phyloP scores from a whole-genome alignment of 1,140 invertebrate genomes.

The Drosophila takahashii region DNA sequence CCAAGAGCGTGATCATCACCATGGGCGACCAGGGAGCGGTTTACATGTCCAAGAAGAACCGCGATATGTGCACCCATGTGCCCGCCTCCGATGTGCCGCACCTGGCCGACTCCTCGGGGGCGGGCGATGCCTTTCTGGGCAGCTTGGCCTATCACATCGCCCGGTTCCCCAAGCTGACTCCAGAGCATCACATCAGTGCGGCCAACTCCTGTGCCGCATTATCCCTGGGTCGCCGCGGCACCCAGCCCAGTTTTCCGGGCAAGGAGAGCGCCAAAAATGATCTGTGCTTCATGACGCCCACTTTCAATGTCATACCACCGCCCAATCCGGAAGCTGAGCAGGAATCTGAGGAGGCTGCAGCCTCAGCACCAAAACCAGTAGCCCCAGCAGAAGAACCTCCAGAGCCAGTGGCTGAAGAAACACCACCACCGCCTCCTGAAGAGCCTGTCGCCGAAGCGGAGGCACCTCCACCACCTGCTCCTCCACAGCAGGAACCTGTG shows the following conservation, averaged over 20 bases:
- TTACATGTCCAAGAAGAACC: conserved; percentile 86
- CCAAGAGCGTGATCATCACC: conserved; percentile 93
- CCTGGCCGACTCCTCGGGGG: conserved; percentile 94
- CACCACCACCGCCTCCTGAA: not conserved
- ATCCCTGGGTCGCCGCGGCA: conserved; percentile 92
- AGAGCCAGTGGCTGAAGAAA: not conserved
- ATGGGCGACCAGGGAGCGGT: conserved; percentile 90
- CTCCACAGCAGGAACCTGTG: not conserved
- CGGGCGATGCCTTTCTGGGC: conserved; percentile 96
- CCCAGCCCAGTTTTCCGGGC: conserved; percentile 87
- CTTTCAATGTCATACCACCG: conserved; percentile 23
- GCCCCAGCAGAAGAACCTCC: not conserved
- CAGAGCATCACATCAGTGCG: conserved; percentile 89
- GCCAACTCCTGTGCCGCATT: conserved; percentile 91
- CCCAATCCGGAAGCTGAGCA: not conserved
- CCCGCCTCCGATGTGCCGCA: conserved; percentile 87
- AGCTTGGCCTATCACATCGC: conserved; percentile 92
- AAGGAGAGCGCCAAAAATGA: not conserved
- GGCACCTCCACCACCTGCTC: not conserved
- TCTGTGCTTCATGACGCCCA: conserved; percentile 20
- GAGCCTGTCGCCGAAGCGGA: not conserved
- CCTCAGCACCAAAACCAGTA: not conserved
- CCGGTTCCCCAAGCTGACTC: conserved; percentile 86
- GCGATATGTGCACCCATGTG: conserved; percentile 85
- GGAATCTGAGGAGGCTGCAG: not conserved